A percentile compares a stretch with the other conserved stretches of the same genome.
Evolutionary conservation across 2,888 invertebrate genomes (phyloP).

Genomic region (Polydrusus pterygomalis): DNA sequence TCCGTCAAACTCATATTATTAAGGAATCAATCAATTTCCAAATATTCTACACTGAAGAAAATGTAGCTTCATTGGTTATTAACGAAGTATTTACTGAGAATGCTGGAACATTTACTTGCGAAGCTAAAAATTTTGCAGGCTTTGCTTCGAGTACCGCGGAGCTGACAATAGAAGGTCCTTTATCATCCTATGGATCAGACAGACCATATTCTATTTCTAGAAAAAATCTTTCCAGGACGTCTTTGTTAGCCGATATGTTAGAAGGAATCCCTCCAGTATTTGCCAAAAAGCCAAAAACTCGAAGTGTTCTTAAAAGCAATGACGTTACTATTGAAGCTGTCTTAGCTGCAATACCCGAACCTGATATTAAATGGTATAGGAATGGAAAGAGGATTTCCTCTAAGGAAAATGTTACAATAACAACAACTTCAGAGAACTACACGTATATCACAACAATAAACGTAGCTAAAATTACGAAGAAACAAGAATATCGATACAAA

Average conservation of each 20-base stretch:
- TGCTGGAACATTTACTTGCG: constrained; percentile 94
- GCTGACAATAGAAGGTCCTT: constrained; percentile 87
- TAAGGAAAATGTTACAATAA: constrained; percentile 82
- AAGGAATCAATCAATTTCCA: constrained; percentile 94
- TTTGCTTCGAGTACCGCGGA: constrained; percentile 93
- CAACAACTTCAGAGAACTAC: constrained; percentile 90
- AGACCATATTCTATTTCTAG: constrained; percentile 83
- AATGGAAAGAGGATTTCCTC: constrained; percentile 85
- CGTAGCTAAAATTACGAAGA: constrained; percentile 84
- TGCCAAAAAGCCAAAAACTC: constrained; percentile 90
- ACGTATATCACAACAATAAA: constrained; percentile 90
- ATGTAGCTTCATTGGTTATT: constrained; percentile 91
- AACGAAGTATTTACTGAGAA: constrained; percentile 95
- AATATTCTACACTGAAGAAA: constrained; percentile 94
- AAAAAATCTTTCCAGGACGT: constrained; percentile 90
- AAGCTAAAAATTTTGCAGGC: constrained; percentile 94
- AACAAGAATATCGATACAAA: constrained; percentile 89
- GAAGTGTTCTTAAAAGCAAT: constrained; percentile 88
- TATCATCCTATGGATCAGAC: constrained; percentile 93
- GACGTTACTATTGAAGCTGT: constrained; percentile 91
- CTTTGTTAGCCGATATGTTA: constrained; percentile 90
- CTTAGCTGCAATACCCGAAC: constrained; percentile 93
- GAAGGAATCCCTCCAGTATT: constrained; percentile 97
- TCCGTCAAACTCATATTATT: constrained; percentile 93
- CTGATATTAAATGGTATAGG: constrained; percentile 91